A percentile compares a stretch with the other conserved stretches of the same genome.
phyloP scores from a whole-genome alignment of 2,888 invertebrate genomes.

The Hydropsyche betteni region DNA sequence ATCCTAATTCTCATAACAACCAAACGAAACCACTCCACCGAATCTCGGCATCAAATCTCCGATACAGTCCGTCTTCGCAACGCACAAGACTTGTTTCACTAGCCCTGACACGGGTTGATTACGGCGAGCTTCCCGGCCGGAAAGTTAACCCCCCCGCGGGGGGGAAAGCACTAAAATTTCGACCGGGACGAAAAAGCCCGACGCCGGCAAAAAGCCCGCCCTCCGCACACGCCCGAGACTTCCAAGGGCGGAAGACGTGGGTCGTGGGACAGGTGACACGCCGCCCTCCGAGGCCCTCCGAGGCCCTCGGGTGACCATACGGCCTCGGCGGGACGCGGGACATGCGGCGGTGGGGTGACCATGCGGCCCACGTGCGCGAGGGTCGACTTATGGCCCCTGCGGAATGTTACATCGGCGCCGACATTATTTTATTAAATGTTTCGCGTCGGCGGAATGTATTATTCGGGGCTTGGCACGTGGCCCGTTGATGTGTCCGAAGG shows the following conservation, averaged over 20 bases:
- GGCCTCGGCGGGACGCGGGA: background rate
- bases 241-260: constrained; percentile 11
- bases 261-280: constrained; percentile 33
- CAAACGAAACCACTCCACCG: background rate
- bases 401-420: constrained; percentile 24
- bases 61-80: constrained; percentile 29
- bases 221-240: background rate
- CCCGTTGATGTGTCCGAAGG: too few species aligned
- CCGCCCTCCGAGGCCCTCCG: too few species aligned
- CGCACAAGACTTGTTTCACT: constrained; percentile 24
- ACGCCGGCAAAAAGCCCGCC: constrained; percentile 6
- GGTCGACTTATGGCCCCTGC: constrained; percentile 5
- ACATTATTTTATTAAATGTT: constrained; percentile 28
- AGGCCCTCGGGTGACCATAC: background rate
- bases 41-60: constrained; percentile 32
- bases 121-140: background rate
- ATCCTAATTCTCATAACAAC: too few species aligned
- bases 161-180: background rate
- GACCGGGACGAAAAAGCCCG: background rate
- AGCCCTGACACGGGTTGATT: constrained; percentile 37
- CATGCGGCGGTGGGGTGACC: background rate
- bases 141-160: background rate
- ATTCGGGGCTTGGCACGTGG: background rate
- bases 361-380: constrained; percentile 7
- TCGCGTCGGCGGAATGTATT: background rate